Evolutionary conservation across 2,113 vertebrate species (phyloP).

Genomic region (Spermophilus dauricus): DNA sequence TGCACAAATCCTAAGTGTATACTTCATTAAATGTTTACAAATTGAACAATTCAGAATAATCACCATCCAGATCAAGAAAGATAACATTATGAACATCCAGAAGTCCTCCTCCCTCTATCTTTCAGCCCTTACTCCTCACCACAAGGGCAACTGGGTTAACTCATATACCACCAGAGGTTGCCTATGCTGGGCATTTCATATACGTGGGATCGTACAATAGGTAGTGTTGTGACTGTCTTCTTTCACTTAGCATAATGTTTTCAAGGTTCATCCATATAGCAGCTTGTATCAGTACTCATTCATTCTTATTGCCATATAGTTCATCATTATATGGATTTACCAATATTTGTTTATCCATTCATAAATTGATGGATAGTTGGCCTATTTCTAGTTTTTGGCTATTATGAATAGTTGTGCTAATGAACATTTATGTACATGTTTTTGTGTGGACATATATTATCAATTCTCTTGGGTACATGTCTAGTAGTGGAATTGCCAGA

Average conservation of each 20-base stretch:
- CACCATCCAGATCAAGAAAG: background rate
- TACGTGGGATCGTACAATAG: background rate
- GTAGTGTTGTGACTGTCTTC: background rate
- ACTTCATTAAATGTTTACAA: slow-evolving; percentile 36
- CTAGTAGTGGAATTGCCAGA: background rate
- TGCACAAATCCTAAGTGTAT: background rate
- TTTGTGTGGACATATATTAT: background rate
- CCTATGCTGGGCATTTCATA: background rate
- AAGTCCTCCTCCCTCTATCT: background rate
- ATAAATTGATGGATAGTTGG: background rate
- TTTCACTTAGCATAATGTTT: slow-evolving; percentile 1
- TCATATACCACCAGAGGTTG: background rate
- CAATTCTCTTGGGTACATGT: background rate
- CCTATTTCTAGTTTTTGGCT: background rate
- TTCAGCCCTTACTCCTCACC: background rate
- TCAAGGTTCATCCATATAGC: background rate
- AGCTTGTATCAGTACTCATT: background rate
- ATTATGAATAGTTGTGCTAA: slow-evolving; percentile 21
- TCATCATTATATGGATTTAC: background rate
- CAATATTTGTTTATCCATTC: background rate
- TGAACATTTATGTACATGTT: background rate
- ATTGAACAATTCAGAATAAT: background rate
- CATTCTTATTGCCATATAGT: background rate
- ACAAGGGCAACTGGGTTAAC: background rate
- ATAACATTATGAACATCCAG: background rate